Conservation (phyloP, 1,140 invertebrate genomes). For the Leptopilina boulardi region DNA sequence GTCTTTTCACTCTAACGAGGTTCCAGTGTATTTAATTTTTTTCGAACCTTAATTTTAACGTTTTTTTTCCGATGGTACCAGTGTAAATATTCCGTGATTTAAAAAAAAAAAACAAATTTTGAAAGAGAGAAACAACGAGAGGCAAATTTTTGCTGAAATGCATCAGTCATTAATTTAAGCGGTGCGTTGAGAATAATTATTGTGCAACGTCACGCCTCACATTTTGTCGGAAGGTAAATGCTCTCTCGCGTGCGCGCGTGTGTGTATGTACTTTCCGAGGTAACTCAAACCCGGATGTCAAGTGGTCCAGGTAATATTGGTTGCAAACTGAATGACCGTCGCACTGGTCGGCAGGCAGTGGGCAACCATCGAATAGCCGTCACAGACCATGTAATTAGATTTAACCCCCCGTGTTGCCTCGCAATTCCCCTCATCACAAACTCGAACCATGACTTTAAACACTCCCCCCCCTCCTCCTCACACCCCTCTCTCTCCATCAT, state of each 20-base stretch:
- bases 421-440: constrained; percentile 37
- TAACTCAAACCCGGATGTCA: constrained; percentile 65
- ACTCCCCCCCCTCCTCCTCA: too few species aligned
- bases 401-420: constrained; percentile 59
- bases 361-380: constrained; percentile 66
- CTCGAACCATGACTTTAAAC: constrained; percentile 30
- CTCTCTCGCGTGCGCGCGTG: neutral
- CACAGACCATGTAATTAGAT: constrained; percentile 73
- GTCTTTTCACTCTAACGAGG: too few species aligned
- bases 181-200: constrained; percentile 18
- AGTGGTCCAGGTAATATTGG: constrained; percentile 65
- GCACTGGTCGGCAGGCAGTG: constrained; percentile 48
- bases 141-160: neutral
- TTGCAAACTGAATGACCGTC: constrained; percentile 65
- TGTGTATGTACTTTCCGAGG: constrained; percentile 36
- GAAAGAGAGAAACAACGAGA: too few species aligned
- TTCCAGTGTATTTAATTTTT: too few species aligned
- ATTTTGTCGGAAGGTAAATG: constrained; percentile 30
- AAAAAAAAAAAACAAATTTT: too few species aligned
- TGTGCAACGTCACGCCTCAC: constrained; percentile 21
- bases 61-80: too few species aligned
- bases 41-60: too few species aligned
- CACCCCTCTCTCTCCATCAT: constrained; percentile 43
- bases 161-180: constrained; percentile 11
- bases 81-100: too few species aligned